Percentiles rank a stretch among this genome's conserved stretches.
Conservation (phyloP, 2,888 invertebrate genomes). For the Petrolisthes manimaculis region DNA sequence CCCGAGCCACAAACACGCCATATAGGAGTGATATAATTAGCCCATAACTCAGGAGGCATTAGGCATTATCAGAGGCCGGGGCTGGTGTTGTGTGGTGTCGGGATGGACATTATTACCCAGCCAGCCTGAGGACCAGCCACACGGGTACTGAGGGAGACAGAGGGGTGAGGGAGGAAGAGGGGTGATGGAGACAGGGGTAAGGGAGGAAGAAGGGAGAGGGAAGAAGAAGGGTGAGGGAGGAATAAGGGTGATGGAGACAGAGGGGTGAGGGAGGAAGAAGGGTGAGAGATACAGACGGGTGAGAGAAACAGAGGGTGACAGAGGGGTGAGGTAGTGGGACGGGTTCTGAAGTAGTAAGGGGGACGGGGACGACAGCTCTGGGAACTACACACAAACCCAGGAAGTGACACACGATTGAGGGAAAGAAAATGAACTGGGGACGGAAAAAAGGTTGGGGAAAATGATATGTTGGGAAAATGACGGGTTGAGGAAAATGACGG, state of each 20-base stretch:
- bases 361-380: too few species aligned
- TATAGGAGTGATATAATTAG: constrained; percentile 21
- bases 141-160: background rate
- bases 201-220: background rate
- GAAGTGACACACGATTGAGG: too few species aligned
- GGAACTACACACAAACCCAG: too few species aligned
- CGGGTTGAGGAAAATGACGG: too few species aligned
- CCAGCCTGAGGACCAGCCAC: background rate
- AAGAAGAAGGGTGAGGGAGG: background rate
- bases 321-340: background rate
- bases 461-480: too few species aligned
- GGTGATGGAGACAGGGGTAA: background rate
- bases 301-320: background rate
- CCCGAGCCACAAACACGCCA: background rate
- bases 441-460: too few species aligned
- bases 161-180: background rate
- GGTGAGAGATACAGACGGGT: background rate
- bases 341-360: too few species aligned
- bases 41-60: constrained; percentile 32
- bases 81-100: background rate
- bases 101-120: constrained; percentile 27
- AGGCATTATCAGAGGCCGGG: constrained; percentile 27
- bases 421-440: too few species aligned
- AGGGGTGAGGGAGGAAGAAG: background rate
- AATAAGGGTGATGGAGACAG: background rate